These are phyloP conservation scores for Zophobas morio DNA, from an alignment of 1,140 invertebrate genomes.

Conservation along the genomic window DNA sequence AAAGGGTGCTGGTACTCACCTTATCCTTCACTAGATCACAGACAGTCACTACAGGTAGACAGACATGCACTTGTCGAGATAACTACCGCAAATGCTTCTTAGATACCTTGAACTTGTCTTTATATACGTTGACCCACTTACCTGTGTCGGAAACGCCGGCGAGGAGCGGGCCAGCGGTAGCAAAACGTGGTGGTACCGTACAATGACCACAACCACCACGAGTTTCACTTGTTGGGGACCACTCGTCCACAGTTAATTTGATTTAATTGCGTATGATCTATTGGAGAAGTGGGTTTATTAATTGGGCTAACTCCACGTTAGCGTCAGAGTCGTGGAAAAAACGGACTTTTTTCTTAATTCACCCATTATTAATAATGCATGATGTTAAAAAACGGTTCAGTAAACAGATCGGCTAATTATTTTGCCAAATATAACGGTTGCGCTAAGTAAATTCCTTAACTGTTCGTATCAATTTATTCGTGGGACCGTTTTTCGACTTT, in stretches of 20 bases:
- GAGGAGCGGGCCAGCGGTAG: slow-evolving; percentile 15
- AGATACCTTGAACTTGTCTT: slow-evolving; percentile 72
- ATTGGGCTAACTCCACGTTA: slow-evolving; percentile 6
- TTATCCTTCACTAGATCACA: slow-evolving; percentile 54
- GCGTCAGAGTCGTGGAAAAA: not conserved
- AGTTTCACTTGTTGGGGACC: slow-evolving; percentile 31
- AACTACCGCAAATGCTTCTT: slow-evolving; percentile 62
- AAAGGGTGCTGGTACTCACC: slow-evolving; percentile 39
- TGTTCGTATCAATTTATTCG: slow-evolving; percentile 18
- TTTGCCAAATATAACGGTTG: slow-evolving; percentile 43
- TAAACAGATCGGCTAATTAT: slow-evolving; percentile 13
- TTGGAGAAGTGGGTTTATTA: slow-evolving; percentile 16
- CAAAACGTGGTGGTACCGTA: slow-evolving; percentile 16
- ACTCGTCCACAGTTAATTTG: slow-evolving; percentile 11
- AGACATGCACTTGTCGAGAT: slow-evolving; percentile 53
- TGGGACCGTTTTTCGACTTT: not conserved
- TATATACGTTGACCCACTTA: slow-evolving; percentile 73
- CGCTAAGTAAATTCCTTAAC: slow-evolving; percentile 36
- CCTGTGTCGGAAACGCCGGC: slow-evolving; percentile 53
- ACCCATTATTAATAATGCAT: not conserved
- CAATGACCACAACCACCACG: not conserved
- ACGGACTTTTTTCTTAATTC: not conserved
- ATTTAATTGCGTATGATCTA: slow-evolving; percentile 29
- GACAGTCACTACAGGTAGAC: slow-evolving; percentile 49
- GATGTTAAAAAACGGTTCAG: slow-evolving; percentile 8